Percentiles rank a stretch among this genome's conserved stretches.
Evolutionary conservation across 1,140 invertebrate species (phyloP).

Genomic region (Scaptomyza graminum): DNA sequence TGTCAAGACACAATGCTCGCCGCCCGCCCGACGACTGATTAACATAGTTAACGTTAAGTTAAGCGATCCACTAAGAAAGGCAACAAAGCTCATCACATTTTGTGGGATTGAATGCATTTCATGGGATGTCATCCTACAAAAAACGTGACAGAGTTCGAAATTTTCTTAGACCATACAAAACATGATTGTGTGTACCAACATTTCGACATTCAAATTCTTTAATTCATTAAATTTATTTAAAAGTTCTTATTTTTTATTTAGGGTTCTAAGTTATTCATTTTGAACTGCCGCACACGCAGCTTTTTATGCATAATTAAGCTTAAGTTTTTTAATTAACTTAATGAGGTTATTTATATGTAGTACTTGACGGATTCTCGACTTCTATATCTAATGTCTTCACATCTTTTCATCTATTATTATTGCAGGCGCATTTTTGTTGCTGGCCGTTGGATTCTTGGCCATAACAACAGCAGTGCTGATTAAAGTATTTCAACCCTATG

Average conservation of each 20-base stretch:
- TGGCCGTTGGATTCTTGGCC: constrained; percentile 87
- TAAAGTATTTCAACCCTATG: constrained; percentile 88
- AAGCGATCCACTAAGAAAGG: background rate
- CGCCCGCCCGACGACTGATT: constrained; percentile 11
- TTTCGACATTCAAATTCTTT: constrained; percentile 36
- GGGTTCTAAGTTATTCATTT: constrained; percentile 28
- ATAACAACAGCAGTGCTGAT: constrained; percentile 87
- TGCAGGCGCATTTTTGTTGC: constrained; percentile 88
- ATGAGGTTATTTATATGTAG: constrained; percentile 66
- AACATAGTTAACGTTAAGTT: constrained; percentile 27
- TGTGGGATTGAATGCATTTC: constrained; percentile 1
- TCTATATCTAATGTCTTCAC: constrained; percentile 9
- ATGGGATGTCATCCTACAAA: background rate
- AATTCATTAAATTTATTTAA: constrained; percentile 6
- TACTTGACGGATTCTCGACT: constrained; percentile 27
- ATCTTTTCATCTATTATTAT: constrained; percentile 67
- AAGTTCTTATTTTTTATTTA: background rate
- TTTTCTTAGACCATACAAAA: background rate
- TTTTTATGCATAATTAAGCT: constrained; percentile 62
- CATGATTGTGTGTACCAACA: background rate
- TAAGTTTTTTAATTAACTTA: constrained; percentile 58
- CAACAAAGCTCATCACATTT: constrained; percentile 1
- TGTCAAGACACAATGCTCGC: constrained; percentile 31
- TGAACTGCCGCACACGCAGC: constrained; percentile 32
- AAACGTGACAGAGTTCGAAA: background rate